Conservation (phyloP, 2,888 invertebrate species). For the Dioctria linearis region DNA sequence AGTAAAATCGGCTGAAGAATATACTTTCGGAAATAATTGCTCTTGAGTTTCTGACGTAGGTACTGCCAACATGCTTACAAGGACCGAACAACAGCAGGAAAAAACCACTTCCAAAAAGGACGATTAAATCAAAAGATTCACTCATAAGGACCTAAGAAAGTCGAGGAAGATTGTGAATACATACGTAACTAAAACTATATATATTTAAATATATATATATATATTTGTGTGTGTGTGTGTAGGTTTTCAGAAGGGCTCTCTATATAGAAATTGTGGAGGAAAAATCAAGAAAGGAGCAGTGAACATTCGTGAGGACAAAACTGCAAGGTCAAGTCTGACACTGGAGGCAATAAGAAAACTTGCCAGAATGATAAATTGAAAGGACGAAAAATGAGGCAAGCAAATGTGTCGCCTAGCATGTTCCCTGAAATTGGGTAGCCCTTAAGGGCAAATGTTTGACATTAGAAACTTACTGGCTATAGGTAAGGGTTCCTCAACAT, state of each 20-base stretch:
- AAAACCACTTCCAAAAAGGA: constrained; percentile 34
- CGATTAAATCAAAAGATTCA: constrained; percentile 49
- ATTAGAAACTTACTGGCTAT: constrained; percentile 27
- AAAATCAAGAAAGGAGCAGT: not conserved
- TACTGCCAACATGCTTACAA: constrained; percentile 10
- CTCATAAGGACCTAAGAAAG: constrained; percentile 21
- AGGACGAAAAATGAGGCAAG: constrained; percentile 40
- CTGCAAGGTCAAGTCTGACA: constrained; percentile 44
- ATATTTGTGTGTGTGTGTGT: too few species aligned
- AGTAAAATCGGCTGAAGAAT: constrained; percentile 37
- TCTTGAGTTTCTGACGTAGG: constrained; percentile 5
- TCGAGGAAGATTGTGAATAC: not conserved
- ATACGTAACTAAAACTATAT: too few species aligned
- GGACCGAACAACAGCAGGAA: constrained; percentile 18
- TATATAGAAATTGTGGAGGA: too few species aligned
- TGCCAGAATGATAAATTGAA: constrained; percentile 48
- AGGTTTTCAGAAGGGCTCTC: too few species aligned
- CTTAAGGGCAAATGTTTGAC: constrained; percentile 44
- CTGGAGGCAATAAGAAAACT: constrained; percentile 45
- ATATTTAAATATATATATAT: too few species aligned
- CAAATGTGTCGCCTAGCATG: constrained; percentile 42
- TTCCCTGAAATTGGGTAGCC: constrained; percentile 8
- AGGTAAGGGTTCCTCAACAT: not conserved
- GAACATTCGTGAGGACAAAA: constrained; percentile 21
- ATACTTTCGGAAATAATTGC: constrained; percentile 33